Conservation (phyloP, 1,140 invertebrate species). For the Polypedilum pembai region DNA sequence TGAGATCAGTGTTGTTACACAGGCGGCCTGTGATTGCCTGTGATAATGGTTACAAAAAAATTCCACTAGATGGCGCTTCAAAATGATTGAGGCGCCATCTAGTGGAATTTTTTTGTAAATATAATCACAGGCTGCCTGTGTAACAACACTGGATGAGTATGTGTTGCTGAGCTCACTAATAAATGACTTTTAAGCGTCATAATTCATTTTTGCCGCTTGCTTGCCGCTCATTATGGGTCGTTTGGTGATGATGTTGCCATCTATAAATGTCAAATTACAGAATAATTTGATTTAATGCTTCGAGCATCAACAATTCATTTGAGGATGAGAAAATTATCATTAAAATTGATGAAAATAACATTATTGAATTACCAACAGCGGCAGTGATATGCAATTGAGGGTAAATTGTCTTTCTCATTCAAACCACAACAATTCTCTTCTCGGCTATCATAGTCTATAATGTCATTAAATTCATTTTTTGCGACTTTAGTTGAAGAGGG, state of each 20-base stretch:
- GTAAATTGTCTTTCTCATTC: not conserved
- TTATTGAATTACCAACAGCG: constrained; percentile 22
- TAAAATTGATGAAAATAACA: constrained; percentile 19
- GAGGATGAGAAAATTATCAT: constrained; percentile 8
- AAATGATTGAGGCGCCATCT: no score
- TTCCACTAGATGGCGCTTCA: no score
- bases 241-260: constrained; percentile 24
- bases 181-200: constrained; percentile 23
- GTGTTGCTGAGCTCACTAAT: not conserved
- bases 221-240: constrained; percentile 13
- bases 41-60: no score
- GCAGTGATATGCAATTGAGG: not conserved
- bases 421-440: constrained; percentile 8
- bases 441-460: not conserved
- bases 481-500: not conserved
- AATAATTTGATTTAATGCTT: constrained; percentile 26
- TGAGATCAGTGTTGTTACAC: no score
- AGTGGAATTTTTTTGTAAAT: no score
- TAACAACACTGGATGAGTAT: no score
- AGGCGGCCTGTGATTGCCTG: no score
- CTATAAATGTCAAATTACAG: constrained; percentile 26
- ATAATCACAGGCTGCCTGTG: no score
- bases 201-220: constrained; percentile 23
- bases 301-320: constrained; percentile 16
- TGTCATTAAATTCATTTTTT: not conserved